A percentile compares a stretch with the other conserved stretches of the same genome.
These are phyloP conservation scores for Ips nitidus DNA, from an alignment of 1,140 invertebrate species.

Conservation along the genomic window DNA sequence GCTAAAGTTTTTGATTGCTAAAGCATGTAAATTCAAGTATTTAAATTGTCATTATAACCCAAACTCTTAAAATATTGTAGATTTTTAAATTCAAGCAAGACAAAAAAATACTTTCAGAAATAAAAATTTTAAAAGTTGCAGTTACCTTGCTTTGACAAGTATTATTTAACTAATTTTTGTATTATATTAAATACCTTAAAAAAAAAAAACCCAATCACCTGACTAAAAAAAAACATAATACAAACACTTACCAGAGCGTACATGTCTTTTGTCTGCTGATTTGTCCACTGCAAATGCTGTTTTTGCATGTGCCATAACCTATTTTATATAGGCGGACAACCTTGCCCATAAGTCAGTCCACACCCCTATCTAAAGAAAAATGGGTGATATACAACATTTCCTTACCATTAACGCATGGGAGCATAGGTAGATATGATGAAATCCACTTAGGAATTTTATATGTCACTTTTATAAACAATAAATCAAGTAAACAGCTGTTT, in stretches of 20 bases:
- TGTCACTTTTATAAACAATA: neutral
- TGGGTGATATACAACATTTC: slow-evolving; percentile 5
- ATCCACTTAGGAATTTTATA: slow-evolving; percentile 6
- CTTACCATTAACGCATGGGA: neutral
- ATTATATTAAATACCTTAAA: no score
- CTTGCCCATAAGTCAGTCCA: slow-evolving; percentile 24
- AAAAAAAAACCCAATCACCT: neutral
- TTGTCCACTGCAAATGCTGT: slow-evolving; percentile 14
- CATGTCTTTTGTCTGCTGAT: slow-evolving; percentile 3
- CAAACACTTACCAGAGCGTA: slow-evolving; percentile 21
- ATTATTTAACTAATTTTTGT: no score
- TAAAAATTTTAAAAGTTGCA: no score
- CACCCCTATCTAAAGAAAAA: slow-evolving; percentile 14
- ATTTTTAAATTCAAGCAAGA: no score
- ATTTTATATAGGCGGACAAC: slow-evolving; percentile 24
- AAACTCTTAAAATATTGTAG: no score
- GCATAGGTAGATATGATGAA: slow-evolving; percentile 9
- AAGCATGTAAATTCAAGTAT: no score
- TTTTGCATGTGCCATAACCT: slow-evolving; percentile 5
- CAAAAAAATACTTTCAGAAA: no score
- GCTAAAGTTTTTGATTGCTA: no score
- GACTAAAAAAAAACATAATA: slow-evolving; percentile 2
- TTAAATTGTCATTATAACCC: no score
- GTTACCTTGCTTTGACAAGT: no score
- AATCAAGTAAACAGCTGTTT: no score